Conservation (phyloP, 2,888 invertebrate genomes). For the Volucella bombylans region DNA sequence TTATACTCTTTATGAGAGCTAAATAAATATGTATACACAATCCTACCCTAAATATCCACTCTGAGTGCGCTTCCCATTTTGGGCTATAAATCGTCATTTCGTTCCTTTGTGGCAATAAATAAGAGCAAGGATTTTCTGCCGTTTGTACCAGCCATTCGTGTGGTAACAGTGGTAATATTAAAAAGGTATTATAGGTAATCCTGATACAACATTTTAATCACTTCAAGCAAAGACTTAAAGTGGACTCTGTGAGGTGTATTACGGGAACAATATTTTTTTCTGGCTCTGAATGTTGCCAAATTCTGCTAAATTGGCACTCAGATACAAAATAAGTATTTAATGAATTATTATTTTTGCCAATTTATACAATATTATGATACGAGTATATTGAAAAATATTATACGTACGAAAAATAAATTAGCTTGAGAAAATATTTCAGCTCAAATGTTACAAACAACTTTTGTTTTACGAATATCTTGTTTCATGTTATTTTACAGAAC, state of each 20-base stretch:
- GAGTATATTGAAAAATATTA: no score
- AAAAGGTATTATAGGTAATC: conserved; percentile 20
- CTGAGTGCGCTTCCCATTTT: conserved; percentile 35
- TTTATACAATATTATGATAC: no score
- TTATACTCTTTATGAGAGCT: conserved; percentile 30
- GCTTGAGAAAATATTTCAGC: no score
- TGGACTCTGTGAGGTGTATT: conserved; percentile 1
- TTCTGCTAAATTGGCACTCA: no score
- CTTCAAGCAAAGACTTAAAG: conserved; percentile 13
- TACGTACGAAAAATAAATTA: no score
- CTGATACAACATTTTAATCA: conserved; percentile 42
- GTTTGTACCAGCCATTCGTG: conserved; percentile 19
- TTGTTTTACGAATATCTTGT: no score
- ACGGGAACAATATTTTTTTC: no score
- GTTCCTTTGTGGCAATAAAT: conserved; percentile 58
- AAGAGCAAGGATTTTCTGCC: conserved; percentile 46
- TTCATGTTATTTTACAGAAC: background rate
- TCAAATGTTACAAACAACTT: no score
- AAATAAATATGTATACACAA: conserved; percentile 30
- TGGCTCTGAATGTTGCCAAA: no score
- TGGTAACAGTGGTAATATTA: conserved; percentile 24
- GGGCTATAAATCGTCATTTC: conserved; percentile 28
- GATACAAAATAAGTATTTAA: no score
- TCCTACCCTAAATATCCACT: conserved; percentile 23
- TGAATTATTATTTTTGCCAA: no score